These are phyloP conservation scores for Ptychodera flava DNA, from an alignment of 35 echinoderm and acorn worm genomes.

Conservation along the genomic window DNA sequence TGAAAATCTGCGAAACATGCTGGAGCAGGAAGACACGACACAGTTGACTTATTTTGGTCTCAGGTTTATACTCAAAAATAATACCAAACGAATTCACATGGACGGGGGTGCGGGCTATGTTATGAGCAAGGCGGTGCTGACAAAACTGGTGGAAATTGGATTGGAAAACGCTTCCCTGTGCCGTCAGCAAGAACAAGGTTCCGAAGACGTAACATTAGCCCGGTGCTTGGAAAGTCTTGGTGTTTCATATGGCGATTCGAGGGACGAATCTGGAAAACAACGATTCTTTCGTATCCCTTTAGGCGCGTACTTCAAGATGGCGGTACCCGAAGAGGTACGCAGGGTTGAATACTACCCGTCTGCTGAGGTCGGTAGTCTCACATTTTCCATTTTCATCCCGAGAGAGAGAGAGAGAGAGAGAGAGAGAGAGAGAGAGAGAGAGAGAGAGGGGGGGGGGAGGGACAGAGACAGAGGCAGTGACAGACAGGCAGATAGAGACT, in stretches of 20 bases:
- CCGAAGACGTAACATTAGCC: not conserved
- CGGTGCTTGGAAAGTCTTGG: not conserved
- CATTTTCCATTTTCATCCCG: too few relatives aligned
- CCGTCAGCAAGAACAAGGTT: not conserved
- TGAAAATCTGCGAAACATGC: slow-evolving; percentile 72
- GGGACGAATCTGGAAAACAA: not conserved
- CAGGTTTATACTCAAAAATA: slow-evolving; percentile 50
- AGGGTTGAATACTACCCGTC: not conserved
- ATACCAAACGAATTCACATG: slow-evolving; percentile 67
- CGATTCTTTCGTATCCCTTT: not conserved
- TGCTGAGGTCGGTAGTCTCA: too few relatives aligned
- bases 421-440: too few relatives aligned
- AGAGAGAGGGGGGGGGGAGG: too few relatives aligned
- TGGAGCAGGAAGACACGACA: slow-evolving; percentile 36
- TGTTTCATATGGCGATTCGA: not conserved
- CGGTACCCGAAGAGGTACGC: not conserved
- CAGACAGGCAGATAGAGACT: too few relatives aligned
- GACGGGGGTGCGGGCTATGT: slow-evolving; percentile 84
- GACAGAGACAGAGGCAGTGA: too few relatives aligned
- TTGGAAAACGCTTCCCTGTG: slow-evolving; percentile 46
- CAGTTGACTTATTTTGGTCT: slow-evolving; percentile 59
- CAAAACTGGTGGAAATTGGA: slow-evolving; percentile 43
- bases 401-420: too few relatives aligned
- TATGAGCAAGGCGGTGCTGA: slow-evolving; percentile 45
- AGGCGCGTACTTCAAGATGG: not conserved